Percentiles rank a stretch among this genome's conserved stretches.
These are phyloP conservation scores for Hypselothyrea guttata DNA, from an alignment of 2,888 invertebrate genomes.

Conservation along the genomic window DNA sequence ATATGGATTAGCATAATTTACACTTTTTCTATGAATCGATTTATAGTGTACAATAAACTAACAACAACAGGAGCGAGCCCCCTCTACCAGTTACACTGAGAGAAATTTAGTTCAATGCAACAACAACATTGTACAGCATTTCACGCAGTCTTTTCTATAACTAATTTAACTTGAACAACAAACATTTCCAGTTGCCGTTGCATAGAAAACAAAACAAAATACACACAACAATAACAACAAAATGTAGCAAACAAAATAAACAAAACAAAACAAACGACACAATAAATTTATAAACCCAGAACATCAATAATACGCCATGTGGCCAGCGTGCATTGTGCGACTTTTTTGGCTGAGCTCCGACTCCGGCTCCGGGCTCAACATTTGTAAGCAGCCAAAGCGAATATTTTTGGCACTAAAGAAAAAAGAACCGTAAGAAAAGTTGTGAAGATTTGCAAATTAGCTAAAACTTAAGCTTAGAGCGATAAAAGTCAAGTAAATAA, in stretches of 20 bases:
- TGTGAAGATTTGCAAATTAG: constrained; percentile 47
- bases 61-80: constrained; percentile 34
- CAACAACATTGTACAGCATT: constrained; percentile 42
- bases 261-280: constrained; percentile 33
- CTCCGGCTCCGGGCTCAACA: constrained; percentile 19
- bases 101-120: constrained; percentile 44
- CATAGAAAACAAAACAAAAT: constrained; percentile 33
- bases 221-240: constrained; percentile 29
- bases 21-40: constrained; percentile 77
- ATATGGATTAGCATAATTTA: constrained; percentile 74
- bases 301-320: constrained; percentile 17
- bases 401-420: constrained; percentile 1
- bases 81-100: constrained; percentile 31
- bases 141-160: constrained; percentile 45
- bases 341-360: constrained; percentile 9
- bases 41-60: constrained; percentile 67
- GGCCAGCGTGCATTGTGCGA: constrained; percentile 23
- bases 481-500: constrained; percentile 41
- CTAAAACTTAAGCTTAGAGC: no score
- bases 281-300: constrained; percentile 12
- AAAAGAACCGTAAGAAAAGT: constrained; percentile 22
- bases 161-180: constrained; percentile 36
- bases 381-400: constrained; percentile 31
- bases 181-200: constrained; percentile 52
- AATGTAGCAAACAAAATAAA: constrained; percentile 41